Percentiles rank a stretch among this genome's conserved stretches.
These are phyloP conservation scores for Cryptotermes secundus DNA, from an alignment of 1,140 invertebrate genomes.

Conservation along the genomic window DNA sequence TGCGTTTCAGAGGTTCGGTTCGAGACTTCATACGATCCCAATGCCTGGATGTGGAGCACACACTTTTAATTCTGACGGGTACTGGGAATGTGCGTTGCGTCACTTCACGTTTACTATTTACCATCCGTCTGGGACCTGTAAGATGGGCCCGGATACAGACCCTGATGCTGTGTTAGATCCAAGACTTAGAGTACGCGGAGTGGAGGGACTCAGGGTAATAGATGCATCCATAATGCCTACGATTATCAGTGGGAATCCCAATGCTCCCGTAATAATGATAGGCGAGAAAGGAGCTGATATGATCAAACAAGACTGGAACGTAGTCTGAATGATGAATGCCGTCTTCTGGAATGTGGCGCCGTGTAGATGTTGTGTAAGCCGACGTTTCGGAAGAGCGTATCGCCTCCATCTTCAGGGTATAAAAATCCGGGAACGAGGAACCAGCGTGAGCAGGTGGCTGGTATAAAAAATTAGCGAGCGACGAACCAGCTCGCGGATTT, in stretches of 20 bases:
- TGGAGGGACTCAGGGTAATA: constrained; percentile 68
- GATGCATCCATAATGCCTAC: constrained; percentile 80
- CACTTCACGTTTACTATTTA: constrained; percentile 86
- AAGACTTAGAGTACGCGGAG: constrained; percentile 69
- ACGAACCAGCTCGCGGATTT: too few relatives aligned
- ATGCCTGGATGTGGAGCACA: constrained; percentile 72
- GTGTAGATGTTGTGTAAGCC: too few relatives aligned
- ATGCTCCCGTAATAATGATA: constrained; percentile 71
- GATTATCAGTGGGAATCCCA: constrained; percentile 79
- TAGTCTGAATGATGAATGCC: too few relatives aligned
- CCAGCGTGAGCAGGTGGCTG: too few relatives aligned
- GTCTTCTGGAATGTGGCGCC: too few relatives aligned
- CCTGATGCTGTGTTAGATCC: constrained; percentile 79
- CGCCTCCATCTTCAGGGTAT: too few relatives aligned
- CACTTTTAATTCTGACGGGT: constrained; percentile 71
- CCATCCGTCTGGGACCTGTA: constrained; percentile 80
- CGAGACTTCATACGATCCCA: constrained; percentile 71
- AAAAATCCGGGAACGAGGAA: too few relatives aligned
- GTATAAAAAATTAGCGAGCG: too few relatives aligned
- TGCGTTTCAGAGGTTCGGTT: constrained; percentile 78
- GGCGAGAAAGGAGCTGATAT: constrained; percentile 79
- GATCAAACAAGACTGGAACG: constrained; percentile 70
- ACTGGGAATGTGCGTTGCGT: constrained; percentile 80
- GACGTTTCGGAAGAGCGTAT: too few relatives aligned
- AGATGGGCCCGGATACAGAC: constrained; percentile 80